Evolutionary conservation across 2,113 vertebrate species (phyloP), one percentile per base, ranked within the genome.

Genomic region (Alethe castanea): DNA sequence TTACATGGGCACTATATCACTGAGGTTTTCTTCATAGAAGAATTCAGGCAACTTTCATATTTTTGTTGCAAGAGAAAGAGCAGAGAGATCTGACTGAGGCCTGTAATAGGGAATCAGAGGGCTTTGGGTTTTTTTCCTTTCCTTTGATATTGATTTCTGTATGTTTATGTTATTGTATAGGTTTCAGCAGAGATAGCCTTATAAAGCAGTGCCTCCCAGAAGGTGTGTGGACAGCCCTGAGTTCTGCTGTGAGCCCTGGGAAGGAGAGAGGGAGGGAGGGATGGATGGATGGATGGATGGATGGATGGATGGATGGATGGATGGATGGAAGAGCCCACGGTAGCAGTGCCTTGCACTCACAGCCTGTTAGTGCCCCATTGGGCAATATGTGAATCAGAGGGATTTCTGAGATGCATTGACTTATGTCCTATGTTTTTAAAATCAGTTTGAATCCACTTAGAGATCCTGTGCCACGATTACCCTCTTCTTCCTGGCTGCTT

Each of bases 311-410:
- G 69, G 69, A 61, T 25, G 50, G 9, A 78, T 4, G 31, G 76
- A 53, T 6, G 36, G n/a, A 56, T 0, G 1, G 29, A 15, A 25
- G 12, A 44, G 64, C 17, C 72, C 44, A 26, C 0, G 0, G 16
- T 8, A 33, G 65, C 44, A 62, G 42, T 47, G 28, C 25, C 22
- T 78, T 6, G 2, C 69, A 26, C 11, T 6, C 28, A 25, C 31
- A 61, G 70, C 35, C 65, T 74, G 7, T 38, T 28, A 47, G 67
- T 33, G 33, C 19, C 54, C 24, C 16, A 2, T 11, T 3, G 8
- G 50, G 62, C 25, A 74, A 7, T 2, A 0, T 2, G 26, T 38
- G 45, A 69, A 16, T 25, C 56, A 56, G 60, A 64, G 25, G 40
- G 24, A 67, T 22, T 71, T 52, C 19, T 38, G 53, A 72, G 42